Evolutionary conservation across 2,797 vertebrate genomes (phyloP).

Genomic region (Salmo trutta): DNA sequence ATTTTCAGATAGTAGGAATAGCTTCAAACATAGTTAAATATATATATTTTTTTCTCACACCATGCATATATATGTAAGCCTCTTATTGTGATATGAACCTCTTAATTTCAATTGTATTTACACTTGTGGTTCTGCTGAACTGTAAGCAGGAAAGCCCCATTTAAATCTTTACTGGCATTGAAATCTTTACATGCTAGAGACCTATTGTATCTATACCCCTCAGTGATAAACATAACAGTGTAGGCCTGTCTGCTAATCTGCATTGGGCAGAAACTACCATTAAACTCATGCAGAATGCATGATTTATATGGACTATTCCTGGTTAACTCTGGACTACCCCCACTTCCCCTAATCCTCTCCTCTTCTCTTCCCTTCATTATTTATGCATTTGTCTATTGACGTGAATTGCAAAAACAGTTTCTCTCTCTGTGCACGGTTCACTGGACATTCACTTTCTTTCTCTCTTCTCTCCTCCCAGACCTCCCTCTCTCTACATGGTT

Average conservation of each 20-base stretch:
- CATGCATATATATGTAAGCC: not conserved
- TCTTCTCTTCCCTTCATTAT: slow-evolving; percentile 10
- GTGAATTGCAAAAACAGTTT: slow-evolving; percentile 46
- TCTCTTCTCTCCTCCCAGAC: slow-evolving; percentile 3
- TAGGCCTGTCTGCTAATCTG: not conserved
- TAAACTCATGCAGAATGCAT: not conserved
- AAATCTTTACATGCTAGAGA: too few species aligned
- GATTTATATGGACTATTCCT: not conserved
- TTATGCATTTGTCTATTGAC: slow-evolving; percentile 28
- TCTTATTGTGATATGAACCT: not conserved
- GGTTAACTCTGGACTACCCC: not conserved
- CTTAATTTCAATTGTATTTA: not conserved
- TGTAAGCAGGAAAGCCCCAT: not conserved
- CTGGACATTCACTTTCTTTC: slow-evolving; percentile 42
- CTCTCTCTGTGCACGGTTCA: slow-evolving; percentile 44
- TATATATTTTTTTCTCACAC: too few species aligned
- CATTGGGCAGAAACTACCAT: not conserved
- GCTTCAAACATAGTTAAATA: not conserved
- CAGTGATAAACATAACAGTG: not conserved
- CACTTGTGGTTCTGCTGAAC: not conserved
- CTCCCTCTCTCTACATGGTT: slow-evolving; percentile 15
- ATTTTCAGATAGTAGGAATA: slow-evolving; percentile 1
- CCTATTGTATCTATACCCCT: not conserved
- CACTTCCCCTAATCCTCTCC: slow-evolving; percentile 5
- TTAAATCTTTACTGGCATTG: not conserved